Evolutionary conservation across 2,888 invertebrate genomes (phyloP).

Genomic region (Sylvicola cinctus): DNA sequence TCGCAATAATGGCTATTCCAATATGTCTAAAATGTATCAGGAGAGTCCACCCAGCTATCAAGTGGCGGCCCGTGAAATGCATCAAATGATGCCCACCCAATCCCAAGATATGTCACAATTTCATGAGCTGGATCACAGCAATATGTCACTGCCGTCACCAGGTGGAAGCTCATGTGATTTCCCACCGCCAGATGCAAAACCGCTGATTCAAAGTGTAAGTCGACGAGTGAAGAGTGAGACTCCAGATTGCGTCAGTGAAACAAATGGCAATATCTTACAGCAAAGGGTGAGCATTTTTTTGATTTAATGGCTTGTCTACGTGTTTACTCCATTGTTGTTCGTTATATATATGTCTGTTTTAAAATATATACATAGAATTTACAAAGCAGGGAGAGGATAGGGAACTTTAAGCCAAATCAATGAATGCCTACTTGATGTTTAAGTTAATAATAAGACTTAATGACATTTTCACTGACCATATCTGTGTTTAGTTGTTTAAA

Average conservation of each 20-base stretch:
- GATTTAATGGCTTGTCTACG: conserved; percentile 6
- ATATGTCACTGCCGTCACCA: conserved; percentile 63
- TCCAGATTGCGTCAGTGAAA: background rate
- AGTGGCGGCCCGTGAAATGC: conserved; percentile 38
- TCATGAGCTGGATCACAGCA: conserved; percentile 47
- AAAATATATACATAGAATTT: too few species aligned
- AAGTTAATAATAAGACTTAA: too few species aligned
- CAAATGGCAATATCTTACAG: conserved; percentile 36
- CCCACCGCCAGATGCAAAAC: conserved; percentile 34
- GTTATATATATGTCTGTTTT: too few species aligned
- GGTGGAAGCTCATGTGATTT: conserved; percentile 44
- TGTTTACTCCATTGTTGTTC: too few species aligned
- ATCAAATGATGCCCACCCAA: conserved; percentile 17
- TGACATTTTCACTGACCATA: too few species aligned
- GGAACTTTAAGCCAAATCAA: conserved; percentile 20
- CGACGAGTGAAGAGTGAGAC: conserved; percentile 15
- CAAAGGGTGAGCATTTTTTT: conserved; percentile 59
- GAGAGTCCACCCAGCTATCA: conserved; percentile 35
- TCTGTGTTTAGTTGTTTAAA: too few species aligned
- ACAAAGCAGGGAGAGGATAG: too few species aligned
- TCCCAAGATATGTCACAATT: conserved; percentile 27
- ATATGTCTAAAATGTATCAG: conserved; percentile 12
- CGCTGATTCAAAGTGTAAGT: conserved; percentile 67
- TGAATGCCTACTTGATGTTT: conserved; percentile 16
- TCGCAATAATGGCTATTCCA: conserved; percentile 10